Evolutionary conservation across 2,113 vertebrate genomes (phyloP).

Genomic region (Lanius collurio): DNA sequence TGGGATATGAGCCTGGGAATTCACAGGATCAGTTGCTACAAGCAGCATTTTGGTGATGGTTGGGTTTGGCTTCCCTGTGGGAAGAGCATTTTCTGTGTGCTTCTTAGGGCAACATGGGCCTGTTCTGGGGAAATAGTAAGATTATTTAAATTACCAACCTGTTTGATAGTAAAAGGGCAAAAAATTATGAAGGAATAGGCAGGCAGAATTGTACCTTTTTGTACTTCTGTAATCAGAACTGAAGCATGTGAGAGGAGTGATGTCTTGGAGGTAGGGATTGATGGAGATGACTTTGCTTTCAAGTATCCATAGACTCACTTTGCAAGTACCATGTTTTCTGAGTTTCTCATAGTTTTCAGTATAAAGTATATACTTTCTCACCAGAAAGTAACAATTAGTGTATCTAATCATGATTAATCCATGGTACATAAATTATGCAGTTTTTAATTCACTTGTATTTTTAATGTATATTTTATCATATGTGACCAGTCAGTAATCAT

Average conservation of each 20-base stretch:
- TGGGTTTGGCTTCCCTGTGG: not conserved
- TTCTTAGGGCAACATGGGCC: accelerated
- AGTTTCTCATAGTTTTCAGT: not conserved
- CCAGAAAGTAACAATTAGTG: not conserved
- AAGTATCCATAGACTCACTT: not conserved
- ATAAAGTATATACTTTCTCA: not conserved
- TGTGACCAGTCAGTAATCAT: not conserved
- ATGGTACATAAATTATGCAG: accelerated
- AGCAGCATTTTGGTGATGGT: not conserved
- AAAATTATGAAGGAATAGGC: not conserved
- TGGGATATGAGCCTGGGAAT: not conserved
- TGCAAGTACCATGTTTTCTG: not conserved
- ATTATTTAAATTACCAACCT: not conserved
- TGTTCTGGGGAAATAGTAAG: not conserved
- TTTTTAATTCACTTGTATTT: not conserved
- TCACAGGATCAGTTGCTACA: not conserved
- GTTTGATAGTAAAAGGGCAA: not conserved
- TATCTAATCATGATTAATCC: not conserved
- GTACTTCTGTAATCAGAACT: not conserved
- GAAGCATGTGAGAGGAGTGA: not conserved
- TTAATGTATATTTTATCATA: not conserved
- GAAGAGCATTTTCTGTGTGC: not conserved
- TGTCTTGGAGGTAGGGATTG: not conserved
- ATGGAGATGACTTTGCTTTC: not conserved
- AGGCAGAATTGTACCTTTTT: not conserved